Percentiles rank a stretch among this genome's conserved stretches.
Conservation (phyloP, 2,113 vertebrate species). For the Probosciger aterrimus region DNA sequence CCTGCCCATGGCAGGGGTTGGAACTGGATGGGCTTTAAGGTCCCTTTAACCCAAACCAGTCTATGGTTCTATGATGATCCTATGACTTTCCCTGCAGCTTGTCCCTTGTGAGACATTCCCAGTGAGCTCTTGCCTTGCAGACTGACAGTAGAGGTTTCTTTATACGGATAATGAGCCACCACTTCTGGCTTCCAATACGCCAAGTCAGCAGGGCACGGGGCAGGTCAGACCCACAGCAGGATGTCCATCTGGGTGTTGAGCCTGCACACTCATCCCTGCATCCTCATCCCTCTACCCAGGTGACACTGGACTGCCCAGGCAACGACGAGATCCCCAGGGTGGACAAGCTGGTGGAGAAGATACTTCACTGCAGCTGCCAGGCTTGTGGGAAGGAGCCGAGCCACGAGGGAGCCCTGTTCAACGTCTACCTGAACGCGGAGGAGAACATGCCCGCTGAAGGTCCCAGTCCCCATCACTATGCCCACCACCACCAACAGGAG, state of each 20-base stretch:
- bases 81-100: not conserved
- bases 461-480: slow-evolving; percentile 42
- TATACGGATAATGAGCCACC: rapidly evolving
- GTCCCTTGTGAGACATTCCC: not conserved
- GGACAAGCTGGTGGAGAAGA: slow-evolving; percentile 96
- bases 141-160: rapidly evolving
- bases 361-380: slow-evolving; percentile 95
- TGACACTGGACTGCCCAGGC: slow-evolving; percentile 90
- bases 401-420: slow-evolving; percentile 89
- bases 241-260: rapidly evolving
- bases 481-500: slow-evolving; percentile 47
- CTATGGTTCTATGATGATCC: not conserved
- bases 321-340: slow-evolving; percentile 86
- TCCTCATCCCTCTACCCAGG: slow-evolving; percentile 64
- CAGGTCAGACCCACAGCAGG: not conserved
- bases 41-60: not conserved
- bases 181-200: not conserved
- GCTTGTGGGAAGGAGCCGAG: slow-evolving; percentile 89
- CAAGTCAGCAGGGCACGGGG: not conserved
- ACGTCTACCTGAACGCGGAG: slow-evolving; percentile 84
- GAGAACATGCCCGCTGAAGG: slow-evolving; percentile 73
- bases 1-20: not conserved
- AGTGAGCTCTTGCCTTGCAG: not conserved
- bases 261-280: rapidly evolving
- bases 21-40: not conserved